Conservation (phyloP, 1,140 invertebrate species). For the Calliphora vicina region DNA sequence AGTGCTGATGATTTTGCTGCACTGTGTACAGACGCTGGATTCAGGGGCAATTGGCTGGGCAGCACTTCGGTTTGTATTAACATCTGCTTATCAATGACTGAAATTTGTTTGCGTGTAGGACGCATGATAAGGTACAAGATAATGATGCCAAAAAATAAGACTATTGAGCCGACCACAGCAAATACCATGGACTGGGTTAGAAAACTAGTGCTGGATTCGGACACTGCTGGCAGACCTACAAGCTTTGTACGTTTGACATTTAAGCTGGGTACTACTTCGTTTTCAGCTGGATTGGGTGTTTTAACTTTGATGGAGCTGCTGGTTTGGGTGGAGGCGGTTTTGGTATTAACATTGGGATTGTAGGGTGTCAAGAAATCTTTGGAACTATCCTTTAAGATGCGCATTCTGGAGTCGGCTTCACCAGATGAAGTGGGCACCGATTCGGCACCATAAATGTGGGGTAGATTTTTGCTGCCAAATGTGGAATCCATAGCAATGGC, state of each 20-base stretch:
- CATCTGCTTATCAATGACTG: constrained; percentile 37
- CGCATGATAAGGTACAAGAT: constrained; percentile 33
- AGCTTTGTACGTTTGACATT: constrained; percentile 36
- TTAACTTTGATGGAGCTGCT: neutral
- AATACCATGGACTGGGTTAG: constrained; percentile 21
- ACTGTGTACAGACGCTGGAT: neutral
- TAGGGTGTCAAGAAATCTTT: constrained; percentile 41
- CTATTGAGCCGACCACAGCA: constrained; percentile 5
- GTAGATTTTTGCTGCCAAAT: constrained; percentile 23
- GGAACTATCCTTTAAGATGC: constrained; percentile 42
- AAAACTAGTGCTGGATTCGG: neutral
- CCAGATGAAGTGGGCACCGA: neutral
- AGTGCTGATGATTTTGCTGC: neutral
- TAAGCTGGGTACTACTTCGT: neutral
- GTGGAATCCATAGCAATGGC: constrained; percentile 38
- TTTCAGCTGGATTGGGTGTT: neutral
- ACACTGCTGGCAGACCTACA: neutral
- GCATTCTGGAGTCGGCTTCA: constrained; percentile 40
- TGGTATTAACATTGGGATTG: constrained; percentile 35
- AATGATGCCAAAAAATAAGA: constrained; percentile 28
- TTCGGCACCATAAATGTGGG: constrained; percentile 23
- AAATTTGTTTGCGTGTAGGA: constrained; percentile 21
- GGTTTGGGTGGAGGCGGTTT: neutral
- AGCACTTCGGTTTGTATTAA: constrained; percentile 39
- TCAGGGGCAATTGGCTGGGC: constrained; percentile 23